Conservation (phyloP, 1,140 invertebrate species). For the Chymomyza costata region DNA sequence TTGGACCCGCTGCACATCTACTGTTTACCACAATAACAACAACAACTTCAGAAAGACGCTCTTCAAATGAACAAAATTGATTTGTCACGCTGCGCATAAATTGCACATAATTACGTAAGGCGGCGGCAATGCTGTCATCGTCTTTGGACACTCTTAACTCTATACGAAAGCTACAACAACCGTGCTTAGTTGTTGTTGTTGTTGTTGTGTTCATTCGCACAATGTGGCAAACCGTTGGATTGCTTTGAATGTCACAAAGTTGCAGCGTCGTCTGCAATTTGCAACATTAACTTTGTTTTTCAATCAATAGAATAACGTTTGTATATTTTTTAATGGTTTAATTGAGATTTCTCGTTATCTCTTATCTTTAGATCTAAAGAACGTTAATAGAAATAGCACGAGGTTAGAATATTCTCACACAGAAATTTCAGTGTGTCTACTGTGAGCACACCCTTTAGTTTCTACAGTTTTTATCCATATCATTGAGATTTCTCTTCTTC, state of each 20-base stretch:
- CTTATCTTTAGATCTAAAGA: conserved; percentile 23
- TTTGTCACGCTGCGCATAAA: conserved; percentile 74
- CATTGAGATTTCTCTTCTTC: too few species aligned
- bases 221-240: background rate
- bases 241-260: conserved; percentile 5
- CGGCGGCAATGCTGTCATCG: conserved; percentile 8
- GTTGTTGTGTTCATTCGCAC: conserved; percentile 1
- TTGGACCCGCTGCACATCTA: too few species aligned
- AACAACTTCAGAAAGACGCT: conserved; percentile 26
- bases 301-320: conserved; percentile 42
- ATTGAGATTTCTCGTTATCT: too few species aligned
- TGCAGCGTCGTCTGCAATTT: background rate
- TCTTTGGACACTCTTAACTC: conserved; percentile 10
- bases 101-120: conserved; percentile 60
- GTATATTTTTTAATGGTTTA: too few species aligned
- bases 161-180: background rate
- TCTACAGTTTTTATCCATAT: too few species aligned
- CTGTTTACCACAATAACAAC: conserved; percentile 18
- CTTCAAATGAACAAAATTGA: conserved; percentile 61
- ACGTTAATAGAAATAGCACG: conserved; percentile 47
- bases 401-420: too few species aligned
- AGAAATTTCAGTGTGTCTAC: too few species aligned
- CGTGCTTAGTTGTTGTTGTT: conserved; percentile 2
- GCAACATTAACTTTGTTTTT: conserved; percentile 42
- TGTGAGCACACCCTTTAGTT: too few species aligned